Conservation (phyloP, 2,113 vertebrate species). For the Stegostoma tigrinum region DNA sequence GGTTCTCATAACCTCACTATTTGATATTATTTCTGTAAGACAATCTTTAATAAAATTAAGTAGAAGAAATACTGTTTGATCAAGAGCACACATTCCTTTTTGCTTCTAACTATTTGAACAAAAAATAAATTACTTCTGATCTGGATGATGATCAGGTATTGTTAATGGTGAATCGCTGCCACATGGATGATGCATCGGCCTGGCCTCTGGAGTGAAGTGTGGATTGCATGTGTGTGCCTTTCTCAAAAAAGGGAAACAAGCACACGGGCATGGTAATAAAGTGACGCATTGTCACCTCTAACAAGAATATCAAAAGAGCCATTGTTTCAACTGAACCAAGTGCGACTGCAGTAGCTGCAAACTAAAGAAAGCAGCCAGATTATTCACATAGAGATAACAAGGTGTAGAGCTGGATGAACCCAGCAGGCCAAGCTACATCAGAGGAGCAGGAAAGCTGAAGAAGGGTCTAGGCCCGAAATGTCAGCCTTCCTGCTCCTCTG, state of each 20-base stretch:
- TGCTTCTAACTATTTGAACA: background rate
- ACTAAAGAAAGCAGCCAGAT: background rate
- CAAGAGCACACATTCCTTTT: background rate
- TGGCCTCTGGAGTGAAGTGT: constrained; percentile 11
- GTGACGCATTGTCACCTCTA: background rate
- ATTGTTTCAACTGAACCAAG: background rate
- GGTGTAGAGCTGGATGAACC: too few relatives aligned
- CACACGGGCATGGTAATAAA: background rate
- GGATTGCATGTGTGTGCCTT: background rate
- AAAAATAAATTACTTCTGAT: background rate
- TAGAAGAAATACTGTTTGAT: background rate
- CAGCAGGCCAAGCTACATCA: too few relatives aligned
- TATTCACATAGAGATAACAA: background rate
- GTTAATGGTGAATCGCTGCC: background rate
- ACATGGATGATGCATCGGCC: background rate
- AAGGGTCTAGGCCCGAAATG: too few relatives aligned
- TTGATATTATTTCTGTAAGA: background rate
- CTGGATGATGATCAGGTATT: background rate
- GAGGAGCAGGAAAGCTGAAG: too few relatives aligned
- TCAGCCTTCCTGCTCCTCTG: too few relatives aligned
- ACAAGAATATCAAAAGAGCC: background rate
- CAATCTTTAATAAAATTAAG: background rate
- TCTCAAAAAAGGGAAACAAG: background rate
- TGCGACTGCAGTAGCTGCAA: background rate
- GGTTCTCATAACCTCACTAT: background rate